A percentile compares a stretch with the other conserved stretches of the same genome.
These are phyloP conservation scores for Macropis europaea DNA, from an alignment of 2,888 invertebrate genomes.

Conservation along the genomic window DNA sequence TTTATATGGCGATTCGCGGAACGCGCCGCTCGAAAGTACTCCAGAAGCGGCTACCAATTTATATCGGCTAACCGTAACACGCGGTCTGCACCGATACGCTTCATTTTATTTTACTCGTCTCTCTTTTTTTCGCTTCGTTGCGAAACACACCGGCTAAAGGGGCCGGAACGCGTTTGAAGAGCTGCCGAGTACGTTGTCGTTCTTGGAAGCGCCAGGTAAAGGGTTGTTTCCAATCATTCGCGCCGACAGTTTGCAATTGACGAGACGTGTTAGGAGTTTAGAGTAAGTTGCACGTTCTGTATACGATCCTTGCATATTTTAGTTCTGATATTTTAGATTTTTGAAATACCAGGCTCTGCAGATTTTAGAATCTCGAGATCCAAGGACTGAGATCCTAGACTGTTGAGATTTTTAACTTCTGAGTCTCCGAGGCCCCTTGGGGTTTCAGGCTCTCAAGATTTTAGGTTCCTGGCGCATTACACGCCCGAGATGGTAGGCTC, in stretches of 20 bases:
- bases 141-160: conserved; percentile 13
- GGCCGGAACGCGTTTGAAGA: conserved; percentile 30
- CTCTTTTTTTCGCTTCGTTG: neutral
- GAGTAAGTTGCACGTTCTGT: too few species aligned
- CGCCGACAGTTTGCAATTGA: conserved; percentile 20
- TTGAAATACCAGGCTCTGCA: too few species aligned
- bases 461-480: too few species aligned
- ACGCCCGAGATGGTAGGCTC: too few species aligned
- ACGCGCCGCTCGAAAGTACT: conserved; percentile 30
- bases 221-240: neutral
- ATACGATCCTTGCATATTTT: too few species aligned
- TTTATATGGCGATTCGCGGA: conserved; percentile 30
- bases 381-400: too few species aligned
- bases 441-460: too few species aligned
- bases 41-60: conserved; percentile 45
- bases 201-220: neutral
- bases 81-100: conserved; percentile 4
- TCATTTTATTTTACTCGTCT: conserved; percentile 1
- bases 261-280: too few species aligned
- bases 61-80: conserved; percentile 45
- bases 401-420: too few species aligned
- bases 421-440: too few species aligned
- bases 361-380: too few species aligned
- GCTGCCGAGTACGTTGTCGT: conserved; percentile 24
- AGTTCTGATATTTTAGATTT: too few species aligned